A percentile compares a stretch with the other conserved stretches of the same genome.
phyloP scores from a whole-genome alignment of 2,113 vertebrate species.

The Aldabrachelys gigantea region DNA sequence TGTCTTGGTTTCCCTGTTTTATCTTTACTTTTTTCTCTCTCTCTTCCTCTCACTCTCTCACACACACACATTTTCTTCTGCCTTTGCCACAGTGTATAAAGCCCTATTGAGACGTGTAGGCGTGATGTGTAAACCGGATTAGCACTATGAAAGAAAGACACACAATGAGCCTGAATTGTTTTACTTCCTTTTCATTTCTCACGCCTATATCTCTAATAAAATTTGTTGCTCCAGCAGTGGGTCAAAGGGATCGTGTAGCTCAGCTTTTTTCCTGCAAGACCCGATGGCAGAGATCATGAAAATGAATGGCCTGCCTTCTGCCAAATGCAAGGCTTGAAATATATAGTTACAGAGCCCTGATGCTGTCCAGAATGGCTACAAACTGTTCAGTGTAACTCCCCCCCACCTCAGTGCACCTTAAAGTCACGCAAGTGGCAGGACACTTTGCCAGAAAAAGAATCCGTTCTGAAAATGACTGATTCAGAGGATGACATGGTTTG shows the following conservation, averaged over 20 bases:
- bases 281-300: conserved; percentile 70
- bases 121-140: conserved; percentile 89
- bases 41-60: background rate
- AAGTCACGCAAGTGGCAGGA: background rate
- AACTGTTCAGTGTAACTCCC: background rate
- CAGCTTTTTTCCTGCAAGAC: conserved; percentile 55
- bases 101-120: conserved; percentile 85
- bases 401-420: background rate
- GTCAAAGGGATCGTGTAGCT: conserved; percentile 80
- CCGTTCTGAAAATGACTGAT: background rate
- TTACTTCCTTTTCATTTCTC: conserved; percentile 88
- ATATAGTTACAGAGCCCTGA: background rate
- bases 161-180: conserved; percentile 86
- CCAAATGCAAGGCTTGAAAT: conserved; percentile 58
- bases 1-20: conserved; percentile 39
- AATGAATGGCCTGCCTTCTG: conserved; percentile 63
- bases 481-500: background rate
- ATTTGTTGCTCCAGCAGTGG: conserved; percentile 84
- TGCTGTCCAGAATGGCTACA: background rate
- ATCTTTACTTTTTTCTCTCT: conserved; percentile 20
- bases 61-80: conserved; percentile 79
- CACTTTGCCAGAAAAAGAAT: background rate
- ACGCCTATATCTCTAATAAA: conserved; percentile 86
- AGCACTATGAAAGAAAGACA: conserved; percentile 86
- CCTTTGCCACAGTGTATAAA: conserved; percentile 83